Conservation (phyloP, 1,140 invertebrate species). For the Adoxophyes honmai region DNA sequence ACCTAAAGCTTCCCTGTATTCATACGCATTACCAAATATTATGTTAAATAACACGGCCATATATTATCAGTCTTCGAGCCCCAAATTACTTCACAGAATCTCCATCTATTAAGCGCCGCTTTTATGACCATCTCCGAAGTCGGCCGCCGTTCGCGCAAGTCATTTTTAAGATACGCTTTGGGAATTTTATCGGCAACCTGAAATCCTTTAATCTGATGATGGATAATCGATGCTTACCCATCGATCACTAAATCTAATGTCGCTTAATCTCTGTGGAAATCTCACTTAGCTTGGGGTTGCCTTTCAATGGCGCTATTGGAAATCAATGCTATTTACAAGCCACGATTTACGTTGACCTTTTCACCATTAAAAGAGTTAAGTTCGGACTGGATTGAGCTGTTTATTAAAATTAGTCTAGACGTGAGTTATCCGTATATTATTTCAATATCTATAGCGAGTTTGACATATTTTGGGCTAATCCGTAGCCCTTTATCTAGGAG, state of each 20-base stretch:
- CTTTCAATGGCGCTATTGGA: conserved; percentile 4
- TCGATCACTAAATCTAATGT: conserved; percentile 11
- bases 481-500: no score
- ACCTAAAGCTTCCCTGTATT: no score
- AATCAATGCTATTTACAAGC: neutral
- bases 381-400: no score
- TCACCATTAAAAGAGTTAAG: no score
- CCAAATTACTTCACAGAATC: neutral
- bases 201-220: conserved; percentile 29
- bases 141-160: neutral
- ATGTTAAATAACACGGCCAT: neutral
- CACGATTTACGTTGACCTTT: no score
- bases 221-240: conserved; percentile 26
- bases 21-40: no score
- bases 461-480: no score
- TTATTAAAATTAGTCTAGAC: no score
- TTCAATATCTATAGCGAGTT: no score
- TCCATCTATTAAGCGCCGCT: neutral
- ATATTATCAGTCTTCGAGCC: neutral
- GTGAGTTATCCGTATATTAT: no score
- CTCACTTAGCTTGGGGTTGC: neutral
- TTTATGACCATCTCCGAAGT: neutral
- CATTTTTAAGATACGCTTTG: conserved; percentile 4
- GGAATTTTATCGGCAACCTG: conserved; percentile 23
- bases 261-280: conserved; percentile 1